Evolutionary conservation across 2,888 invertebrate species (phyloP), one percentile per base, ranked within the genome.

Genomic region (Acanthosepion lycidas): DNA sequence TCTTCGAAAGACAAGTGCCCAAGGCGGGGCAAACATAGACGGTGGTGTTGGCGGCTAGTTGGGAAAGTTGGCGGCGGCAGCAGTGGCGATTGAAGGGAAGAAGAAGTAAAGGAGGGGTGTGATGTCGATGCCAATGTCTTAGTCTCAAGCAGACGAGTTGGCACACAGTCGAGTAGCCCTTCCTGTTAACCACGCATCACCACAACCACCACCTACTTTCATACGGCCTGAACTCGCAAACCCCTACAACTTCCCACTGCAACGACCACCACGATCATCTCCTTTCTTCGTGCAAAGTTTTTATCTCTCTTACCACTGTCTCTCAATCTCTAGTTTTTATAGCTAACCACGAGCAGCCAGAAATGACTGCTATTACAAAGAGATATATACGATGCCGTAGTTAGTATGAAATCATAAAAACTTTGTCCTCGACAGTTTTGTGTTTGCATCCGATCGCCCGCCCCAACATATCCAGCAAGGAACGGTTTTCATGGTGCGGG

Each of bases 1-100:
- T 78, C 78, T 78, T n/a, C 78, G n/a, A 78, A 78, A 78, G 78
- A 78, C 78, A n/a, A 78, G 78, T n/a, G 78, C 78, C 78, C 78
- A 33, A 78, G 78, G 78, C 78, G 78, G 78, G 78, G n/a, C 78
- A 78, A 78, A 78, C 78, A 78, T 78, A 33, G 78, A 33, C n/a
- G 78, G 15, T 18, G 78, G 78, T 78, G 78, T 78, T 78, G 78
- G 78, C 78, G 78, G 33, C 9, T 33, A 33, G 78, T n/a, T n/a
- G 78, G 78, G 78, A n/a, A 78, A 78, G n/a, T 12, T 33, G n/a
- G 78, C n/a, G 78, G 9, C 15, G 4, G n/a, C n/a, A 12, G 78
- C n/a, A n/a, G 78, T 78, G n/a, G n/a, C 12, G n/a, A 78, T n/a
- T n/a, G 78, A 78, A n/a, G 78, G n/a, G 9, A 33, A 78, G 78